phyloP scores from a whole-genome alignment of 2,888 invertebrate species.

The Drosophila kuntzei region DNA sequence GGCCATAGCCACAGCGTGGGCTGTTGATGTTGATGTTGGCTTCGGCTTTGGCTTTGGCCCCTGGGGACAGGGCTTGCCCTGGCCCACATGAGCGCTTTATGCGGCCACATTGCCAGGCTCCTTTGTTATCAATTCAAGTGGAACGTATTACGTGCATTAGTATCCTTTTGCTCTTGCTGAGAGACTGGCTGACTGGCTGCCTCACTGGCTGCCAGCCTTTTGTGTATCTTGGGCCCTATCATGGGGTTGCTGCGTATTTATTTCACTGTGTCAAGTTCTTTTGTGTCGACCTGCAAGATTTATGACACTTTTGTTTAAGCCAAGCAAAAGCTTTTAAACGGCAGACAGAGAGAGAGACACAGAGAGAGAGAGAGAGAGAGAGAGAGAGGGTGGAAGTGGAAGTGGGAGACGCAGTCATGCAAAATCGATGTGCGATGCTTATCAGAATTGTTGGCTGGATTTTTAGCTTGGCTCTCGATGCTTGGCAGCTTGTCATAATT shows the following conservation, averaged over 20 bases:
- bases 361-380: not conserved
- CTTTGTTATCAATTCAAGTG: constrained; percentile 76
- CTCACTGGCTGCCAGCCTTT: constrained; percentile 16
- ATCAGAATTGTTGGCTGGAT: constrained; percentile 64
- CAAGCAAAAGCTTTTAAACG: constrained; percentile 67
- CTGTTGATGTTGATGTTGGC: constrained; percentile 23
- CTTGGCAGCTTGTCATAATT: constrained; percentile 77
- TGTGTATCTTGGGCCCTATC: constrained; percentile 31
- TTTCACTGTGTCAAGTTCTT: constrained; percentile 75
- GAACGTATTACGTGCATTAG: constrained; percentile 82
- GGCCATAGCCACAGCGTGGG: constrained; percentile 37
- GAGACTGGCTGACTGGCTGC: constrained; percentile 13
- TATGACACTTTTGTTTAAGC: constrained; percentile 81
- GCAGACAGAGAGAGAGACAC: constrained; percentile 14
- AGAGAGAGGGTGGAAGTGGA: not conserved
- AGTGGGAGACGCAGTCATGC: constrained; percentile 48
- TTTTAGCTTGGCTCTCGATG: constrained; percentile 27
- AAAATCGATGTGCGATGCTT: constrained; percentile 81
- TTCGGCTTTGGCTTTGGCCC: constrained; percentile 16
- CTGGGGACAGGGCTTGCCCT: constrained; percentile 37
- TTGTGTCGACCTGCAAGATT: constrained; percentile 77
- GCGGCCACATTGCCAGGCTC: constrained; percentile 32
- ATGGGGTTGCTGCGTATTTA: constrained; percentile 61
- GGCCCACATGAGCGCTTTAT: constrained; percentile 48
- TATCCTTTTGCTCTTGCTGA: constrained; percentile 61